Evolutionary conservation across 2,888 invertebrate species (phyloP).

Genomic region (Nomada ruficornis): DNA sequence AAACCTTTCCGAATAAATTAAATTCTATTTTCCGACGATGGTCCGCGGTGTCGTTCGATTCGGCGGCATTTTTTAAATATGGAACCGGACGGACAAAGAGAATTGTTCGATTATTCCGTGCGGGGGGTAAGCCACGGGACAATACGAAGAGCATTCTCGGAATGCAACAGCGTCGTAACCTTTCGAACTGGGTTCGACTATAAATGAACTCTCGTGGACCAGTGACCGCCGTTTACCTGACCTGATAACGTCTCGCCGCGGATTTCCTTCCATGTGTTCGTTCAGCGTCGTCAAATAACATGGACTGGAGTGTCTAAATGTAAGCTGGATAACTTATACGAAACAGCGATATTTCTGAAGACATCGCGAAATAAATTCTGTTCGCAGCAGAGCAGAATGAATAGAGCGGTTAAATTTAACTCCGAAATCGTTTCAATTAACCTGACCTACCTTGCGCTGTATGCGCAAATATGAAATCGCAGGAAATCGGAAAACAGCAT

Average conservation of each 20-base stretch:
- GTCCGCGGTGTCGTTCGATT: not conserved
- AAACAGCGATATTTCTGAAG: not conserved
- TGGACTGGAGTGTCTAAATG: not conserved
- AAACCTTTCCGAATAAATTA: constrained; percentile 18
- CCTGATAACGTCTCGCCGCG: constrained; percentile 37
- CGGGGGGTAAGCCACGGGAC: not conserved
- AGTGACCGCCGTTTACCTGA: constrained; percentile 34
- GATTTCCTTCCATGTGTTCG: not conserved
- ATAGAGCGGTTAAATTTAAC: too few relatives aligned
- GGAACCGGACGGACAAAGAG: not conserved
- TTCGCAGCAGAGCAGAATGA: too few relatives aligned
- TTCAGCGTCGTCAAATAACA: not conserved
- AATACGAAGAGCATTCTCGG: not conserved
- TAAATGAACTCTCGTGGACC: constrained; percentile 43
- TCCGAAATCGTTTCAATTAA: too few relatives aligned
- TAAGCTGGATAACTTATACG: not conserved
- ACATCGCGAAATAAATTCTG: not conserved
- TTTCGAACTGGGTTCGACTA: constrained; percentile 35
- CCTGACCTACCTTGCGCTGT: too few relatives aligned
- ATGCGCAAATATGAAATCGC: too few relatives aligned
- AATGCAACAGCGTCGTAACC: constrained; percentile 41
- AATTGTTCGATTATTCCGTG: not conserved
- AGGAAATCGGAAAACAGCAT: too few relatives aligned
- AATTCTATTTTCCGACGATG: constrained; percentile 26
- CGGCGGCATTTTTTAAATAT: not conserved